These are phyloP conservation scores for Drosophila kohkoa DNA, from an alignment of 1,140 invertebrate species.

Conservation along the genomic window DNA sequence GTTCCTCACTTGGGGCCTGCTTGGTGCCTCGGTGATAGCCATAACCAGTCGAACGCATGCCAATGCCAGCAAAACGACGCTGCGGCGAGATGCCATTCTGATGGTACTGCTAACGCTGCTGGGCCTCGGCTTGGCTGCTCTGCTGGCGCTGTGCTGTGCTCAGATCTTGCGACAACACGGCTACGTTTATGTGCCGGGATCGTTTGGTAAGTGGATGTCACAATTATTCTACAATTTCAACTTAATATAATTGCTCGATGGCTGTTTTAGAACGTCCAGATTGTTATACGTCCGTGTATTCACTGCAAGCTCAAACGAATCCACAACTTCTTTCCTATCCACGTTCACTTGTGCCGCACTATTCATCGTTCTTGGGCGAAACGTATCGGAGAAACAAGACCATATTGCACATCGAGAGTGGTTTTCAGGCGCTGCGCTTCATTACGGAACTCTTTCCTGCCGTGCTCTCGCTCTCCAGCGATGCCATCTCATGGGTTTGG, in stretches of 20 bases:
- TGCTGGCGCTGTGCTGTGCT: constrained; percentile 92
- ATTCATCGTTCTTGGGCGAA: constrained; percentile 81
- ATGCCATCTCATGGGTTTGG: constrained; percentile 88
- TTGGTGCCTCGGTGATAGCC: constrained; percentile 94
- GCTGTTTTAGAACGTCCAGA: constrained; percentile 88
- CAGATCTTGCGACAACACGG: constrained; percentile 90
- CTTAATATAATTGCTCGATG: not conserved
- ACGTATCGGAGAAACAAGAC: constrained; percentile 78
- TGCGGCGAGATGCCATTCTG: constrained; percentile 92
- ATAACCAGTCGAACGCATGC: constrained; percentile 88
- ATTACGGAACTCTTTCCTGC: constrained; percentile 95
- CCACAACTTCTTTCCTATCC: constrained; percentile 81
- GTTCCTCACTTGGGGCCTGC: constrained; percentile 95
- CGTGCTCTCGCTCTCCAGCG: constrained; percentile 89
- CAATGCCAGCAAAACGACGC: constrained; percentile 87
- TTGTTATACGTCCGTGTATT: constrained; percentile 87
- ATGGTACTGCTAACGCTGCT: constrained; percentile 92
- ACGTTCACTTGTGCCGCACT: constrained; percentile 73
- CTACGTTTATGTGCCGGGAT: constrained; percentile 91
- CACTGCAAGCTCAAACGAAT: constrained; percentile 84
- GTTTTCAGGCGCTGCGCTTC: constrained; percentile 91
- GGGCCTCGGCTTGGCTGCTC: constrained; percentile 90
- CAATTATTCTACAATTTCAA: not conserved
- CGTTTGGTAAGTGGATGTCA: constrained; percentile 90
- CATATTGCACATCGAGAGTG: constrained; percentile 86